These are phyloP conservation scores for Crotophaga sulcirostris DNA, from an alignment of 2,113 vertebrate species.

Conservation along the genomic window DNA sequence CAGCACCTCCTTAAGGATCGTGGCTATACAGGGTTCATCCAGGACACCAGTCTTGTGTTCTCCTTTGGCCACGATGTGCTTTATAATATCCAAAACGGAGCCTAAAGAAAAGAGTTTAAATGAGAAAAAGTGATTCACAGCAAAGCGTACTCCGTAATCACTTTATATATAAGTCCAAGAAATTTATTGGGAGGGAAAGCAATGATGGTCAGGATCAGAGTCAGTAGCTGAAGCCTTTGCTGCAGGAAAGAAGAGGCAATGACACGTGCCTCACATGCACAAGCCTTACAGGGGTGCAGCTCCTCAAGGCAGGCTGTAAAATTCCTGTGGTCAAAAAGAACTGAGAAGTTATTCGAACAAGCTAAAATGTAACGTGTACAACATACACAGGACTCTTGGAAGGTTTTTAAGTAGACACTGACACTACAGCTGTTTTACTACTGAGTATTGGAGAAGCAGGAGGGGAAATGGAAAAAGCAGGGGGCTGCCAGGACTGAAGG, in stretches of 20 bases:
- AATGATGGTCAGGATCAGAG: neutral
- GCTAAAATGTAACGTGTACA: neutral
- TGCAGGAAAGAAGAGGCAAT: neutral
- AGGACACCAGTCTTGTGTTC: conserved; percentile 92
- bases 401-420: neutral
- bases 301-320: neutral
- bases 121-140: neutral
- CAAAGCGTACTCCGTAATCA: neutral
- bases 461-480: conserved; percentile 28
- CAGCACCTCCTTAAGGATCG: conserved; percentile 89
- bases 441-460: neutral
- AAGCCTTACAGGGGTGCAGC: neutral
- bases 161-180: neutral
- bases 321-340: neutral
- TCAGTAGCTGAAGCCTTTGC: neutral
- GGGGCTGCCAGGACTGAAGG: neutral
- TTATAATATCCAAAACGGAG: conserved; percentile 95
- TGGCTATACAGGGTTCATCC: conserved; percentile 90
- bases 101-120: conserved; percentile 70
- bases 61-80: conserved; percentile 90
- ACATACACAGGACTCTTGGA: neutral
- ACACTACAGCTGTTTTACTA: neutral
- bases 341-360: neutral
- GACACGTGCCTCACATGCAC: rapidly evolving
- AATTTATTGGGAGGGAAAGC: neutral